Percentiles rank a stretch among this genome's conserved stretches.
These are phyloP conservation scores for Pterocles orientalis DNA, from an alignment of 2,113 vertebrate species.

Conservation along the genomic window DNA sequence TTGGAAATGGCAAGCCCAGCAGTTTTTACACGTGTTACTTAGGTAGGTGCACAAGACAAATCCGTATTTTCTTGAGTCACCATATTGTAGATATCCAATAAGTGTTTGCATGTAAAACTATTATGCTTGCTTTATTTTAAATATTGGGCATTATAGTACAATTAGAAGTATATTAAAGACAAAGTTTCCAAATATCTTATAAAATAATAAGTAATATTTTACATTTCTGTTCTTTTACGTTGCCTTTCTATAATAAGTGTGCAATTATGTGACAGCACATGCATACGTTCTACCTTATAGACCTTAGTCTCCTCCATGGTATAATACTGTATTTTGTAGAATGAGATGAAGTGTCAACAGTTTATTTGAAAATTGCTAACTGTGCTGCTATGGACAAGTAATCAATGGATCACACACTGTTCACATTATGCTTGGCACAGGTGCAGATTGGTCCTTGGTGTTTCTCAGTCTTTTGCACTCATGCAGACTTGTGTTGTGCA, in stretches of 20 bases:
- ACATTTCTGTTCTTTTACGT: not conserved
- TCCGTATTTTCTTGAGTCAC: not conserved
- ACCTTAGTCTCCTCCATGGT: not conserved
- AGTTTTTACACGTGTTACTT: not conserved
- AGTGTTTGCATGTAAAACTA: not conserved
- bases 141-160: not conserved
- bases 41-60: fast-evolving
- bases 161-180: not conserved
- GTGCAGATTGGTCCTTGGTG: not conserved
- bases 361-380: not conserved
- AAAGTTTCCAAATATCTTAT: not conserved
- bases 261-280: not conserved
- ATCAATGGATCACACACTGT: not conserved
- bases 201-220: not conserved
- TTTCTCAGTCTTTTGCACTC: not conserved
- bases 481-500: not conserved
- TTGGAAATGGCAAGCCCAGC: not conserved
- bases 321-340: not conserved
- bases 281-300: not conserved
- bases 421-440: not conserved
- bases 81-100: not conserved
- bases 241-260: not conserved
- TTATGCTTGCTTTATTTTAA: not conserved
- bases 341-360: not conserved
- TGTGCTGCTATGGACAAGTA: not conserved